Conservation (phyloP, 2,797 vertebrate species). For the Tinamus major region DNA sequence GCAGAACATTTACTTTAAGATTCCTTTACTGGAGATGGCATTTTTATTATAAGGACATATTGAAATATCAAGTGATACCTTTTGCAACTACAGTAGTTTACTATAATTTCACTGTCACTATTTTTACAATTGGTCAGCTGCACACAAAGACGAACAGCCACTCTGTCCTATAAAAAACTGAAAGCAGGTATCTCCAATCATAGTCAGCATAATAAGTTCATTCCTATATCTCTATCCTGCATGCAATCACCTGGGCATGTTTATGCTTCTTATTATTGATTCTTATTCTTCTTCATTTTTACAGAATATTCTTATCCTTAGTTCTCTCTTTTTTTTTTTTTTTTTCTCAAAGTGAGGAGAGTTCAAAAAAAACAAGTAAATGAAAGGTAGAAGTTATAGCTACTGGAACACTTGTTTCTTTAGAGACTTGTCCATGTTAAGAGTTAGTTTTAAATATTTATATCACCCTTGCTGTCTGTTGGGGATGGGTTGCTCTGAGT, state of each 20-base stretch:
- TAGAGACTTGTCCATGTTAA: neutral
- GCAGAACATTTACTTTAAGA: conserved; percentile 13
- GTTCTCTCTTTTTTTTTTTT: neutral
- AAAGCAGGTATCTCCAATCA: neutral
- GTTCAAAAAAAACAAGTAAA: neutral
- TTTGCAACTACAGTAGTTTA: neutral
- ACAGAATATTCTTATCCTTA: neutral
- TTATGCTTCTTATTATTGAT: neutral
- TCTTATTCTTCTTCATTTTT: neutral
- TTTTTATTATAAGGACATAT: conserved; percentile 1
- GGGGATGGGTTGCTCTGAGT: neutral
- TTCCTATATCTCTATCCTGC: neutral
- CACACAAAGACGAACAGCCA: neutral
- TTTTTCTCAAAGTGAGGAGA: neutral
- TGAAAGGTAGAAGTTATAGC: neutral
- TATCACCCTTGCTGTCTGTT: neutral
- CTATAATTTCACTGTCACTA: neutral
- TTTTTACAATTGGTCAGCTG: neutral
- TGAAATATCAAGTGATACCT: neutral
- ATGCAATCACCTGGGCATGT: neutral
- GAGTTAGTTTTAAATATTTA: neutral
- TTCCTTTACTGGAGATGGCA: neutral
- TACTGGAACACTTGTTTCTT: neutral
- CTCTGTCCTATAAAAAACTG: neutral
- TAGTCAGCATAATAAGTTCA: neutral